Conservation (phyloP, 2,888 invertebrate species). For the Morpho helenor region DNA sequence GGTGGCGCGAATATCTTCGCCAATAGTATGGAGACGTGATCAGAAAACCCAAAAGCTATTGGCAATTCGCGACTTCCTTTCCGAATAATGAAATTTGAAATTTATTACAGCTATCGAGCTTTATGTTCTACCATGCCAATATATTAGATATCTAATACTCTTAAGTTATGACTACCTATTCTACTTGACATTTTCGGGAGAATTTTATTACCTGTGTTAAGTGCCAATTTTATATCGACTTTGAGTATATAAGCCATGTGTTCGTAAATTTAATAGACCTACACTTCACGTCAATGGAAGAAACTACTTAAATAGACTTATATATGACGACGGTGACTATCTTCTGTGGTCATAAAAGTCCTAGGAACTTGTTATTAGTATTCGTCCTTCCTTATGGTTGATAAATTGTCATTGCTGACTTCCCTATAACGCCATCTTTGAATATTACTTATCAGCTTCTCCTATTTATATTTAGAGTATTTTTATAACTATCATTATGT, state of each 20-base stretch:
- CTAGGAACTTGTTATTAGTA: too few relatives aligned
- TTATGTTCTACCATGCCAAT: constrained; percentile 57
- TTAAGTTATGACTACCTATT: constrained; percentile 7
- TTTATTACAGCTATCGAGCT: constrained; percentile 58
- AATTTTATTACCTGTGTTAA: constrained; percentile 6
- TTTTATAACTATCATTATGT: too few relatives aligned
- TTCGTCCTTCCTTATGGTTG: too few relatives aligned
- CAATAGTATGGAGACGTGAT: constrained; percentile 74
- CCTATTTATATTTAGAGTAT: too few relatives aligned
- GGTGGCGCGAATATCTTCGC: constrained; percentile 73
- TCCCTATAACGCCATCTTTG: too few relatives aligned
- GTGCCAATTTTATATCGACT: constrained; percentile 1
- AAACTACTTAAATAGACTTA: neutral
- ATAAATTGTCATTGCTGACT: too few relatives aligned
- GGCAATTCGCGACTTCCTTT: constrained; percentile 71
- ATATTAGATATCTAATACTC: constrained; percentile 45
- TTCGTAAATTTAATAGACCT: constrained; percentile 11
- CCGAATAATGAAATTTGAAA: constrained; percentile 77
- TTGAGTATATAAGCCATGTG: too few relatives aligned
- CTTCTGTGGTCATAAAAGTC: too few relatives aligned
- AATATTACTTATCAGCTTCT: too few relatives aligned
- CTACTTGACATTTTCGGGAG: constrained; percentile 8
- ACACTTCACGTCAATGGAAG: constrained; percentile 28
- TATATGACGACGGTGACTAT: too few relatives aligned
- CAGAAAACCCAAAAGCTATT: constrained; percentile 69